Base-by-base conservation (phyloP, 2,113 vertebrate genomes). In the Chiloscyllium plagiosum region DNA sequence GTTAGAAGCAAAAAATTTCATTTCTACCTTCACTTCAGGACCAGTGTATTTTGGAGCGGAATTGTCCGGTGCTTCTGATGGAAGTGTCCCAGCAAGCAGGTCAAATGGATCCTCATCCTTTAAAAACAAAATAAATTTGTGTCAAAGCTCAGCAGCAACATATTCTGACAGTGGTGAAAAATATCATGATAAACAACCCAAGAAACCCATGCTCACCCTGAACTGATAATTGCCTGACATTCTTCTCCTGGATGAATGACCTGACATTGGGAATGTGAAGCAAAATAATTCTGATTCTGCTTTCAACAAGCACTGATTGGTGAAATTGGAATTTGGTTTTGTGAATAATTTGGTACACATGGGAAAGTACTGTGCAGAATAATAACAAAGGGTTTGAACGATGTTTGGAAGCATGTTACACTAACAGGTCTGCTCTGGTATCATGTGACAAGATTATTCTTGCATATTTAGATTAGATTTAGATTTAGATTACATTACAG, bases 21-120 rank as follows among this genome's bases (percentile, higher is more conserved):
- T 22, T 93, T 37, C 4, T 93, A 93, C 89, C 89, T 93, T 93
- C 89, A 93, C 89, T 22, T n/a, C 56, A 6, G 89, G 89, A 22
- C 89, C 89, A 42, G 89, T 66, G 89, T 66, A 93, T 93, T 93
- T 93, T 22, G 89, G 89, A 93, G 29, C 89, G 0, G 89, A 66
- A 66, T 93, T 65, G 29, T 93, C 89, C 2, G 89, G 89, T 66
- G 61, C 89, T 37, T 93, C 89, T 19, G 89, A 68, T 37, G 89
- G 89, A 19, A 93, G 89, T 2, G 33, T 93, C 37, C 6, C 61
- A 66, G 89, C 61, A 66, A 93, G 89, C 8, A 93, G 61, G 61
- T 93, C 89, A 66, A 93, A 10, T 37, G 89, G 33, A 93, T 93
- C 89, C 37, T 68, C n/a, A 37, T 6, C 89, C 89, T 93, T 93